phyloP scores from a whole-genome alignment of 2,113 vertebrate genomes.

The Dromas ardeola region DNA sequence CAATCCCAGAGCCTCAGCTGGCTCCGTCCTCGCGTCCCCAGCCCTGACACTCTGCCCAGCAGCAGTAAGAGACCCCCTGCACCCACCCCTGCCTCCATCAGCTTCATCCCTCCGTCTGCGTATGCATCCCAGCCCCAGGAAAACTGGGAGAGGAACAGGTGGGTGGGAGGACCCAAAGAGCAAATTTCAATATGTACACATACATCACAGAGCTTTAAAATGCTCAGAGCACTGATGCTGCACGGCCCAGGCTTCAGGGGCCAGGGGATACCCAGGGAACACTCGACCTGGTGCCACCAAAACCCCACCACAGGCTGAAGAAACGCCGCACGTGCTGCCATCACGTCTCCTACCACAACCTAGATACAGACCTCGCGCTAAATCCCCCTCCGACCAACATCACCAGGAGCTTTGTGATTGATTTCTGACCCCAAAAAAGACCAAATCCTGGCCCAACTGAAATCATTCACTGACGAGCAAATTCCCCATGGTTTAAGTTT shows the following conservation, averaged over 20 bases:
- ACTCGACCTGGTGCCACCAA: neutral
- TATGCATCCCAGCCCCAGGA: neutral
- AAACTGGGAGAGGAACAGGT: neutral
- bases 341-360: neutral
- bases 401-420: neutral
- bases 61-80: neutral
- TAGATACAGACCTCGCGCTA: neutral
- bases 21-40: rapidly evolving
- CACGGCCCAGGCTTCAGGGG: neutral
- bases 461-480: rapidly evolving
- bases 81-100: neutral
- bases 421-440: neutral
- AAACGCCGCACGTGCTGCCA: rapidly evolving
- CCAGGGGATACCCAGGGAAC: neutral
- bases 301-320: neutral
- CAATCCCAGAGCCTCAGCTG: neutral
- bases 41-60: neutral
- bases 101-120: rapidly evolving
- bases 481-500: rapidly evolving
- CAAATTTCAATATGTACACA: neutral
- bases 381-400: neutral
- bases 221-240: rapidly evolving
- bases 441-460: neutral
- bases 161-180: neutral
- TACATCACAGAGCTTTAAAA: neutral